Evolutionary conservation across 2,113 vertebrate genomes (phyloP).

Genomic region (Microtus pennsylvanicus): DNA sequence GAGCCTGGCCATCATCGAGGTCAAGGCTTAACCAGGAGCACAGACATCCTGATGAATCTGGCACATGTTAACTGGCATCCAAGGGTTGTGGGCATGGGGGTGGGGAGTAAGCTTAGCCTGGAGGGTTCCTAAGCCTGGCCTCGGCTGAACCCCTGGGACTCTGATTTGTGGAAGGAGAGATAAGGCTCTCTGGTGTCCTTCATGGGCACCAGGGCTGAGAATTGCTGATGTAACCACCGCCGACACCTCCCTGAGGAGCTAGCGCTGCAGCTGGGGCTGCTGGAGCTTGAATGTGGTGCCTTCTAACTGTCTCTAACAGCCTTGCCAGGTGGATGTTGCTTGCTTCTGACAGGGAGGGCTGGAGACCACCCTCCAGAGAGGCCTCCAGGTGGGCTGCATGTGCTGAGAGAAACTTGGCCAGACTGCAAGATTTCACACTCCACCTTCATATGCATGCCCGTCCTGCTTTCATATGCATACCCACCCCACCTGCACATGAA

Average conservation of each 20-base stretch:
- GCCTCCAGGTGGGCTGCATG: not conserved
- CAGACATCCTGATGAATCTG: not conserved
- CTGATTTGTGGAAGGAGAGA: not conserved
- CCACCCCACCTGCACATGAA: not conserved
- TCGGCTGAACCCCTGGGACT: not conserved
- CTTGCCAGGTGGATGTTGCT: not conserved
- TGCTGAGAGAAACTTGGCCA: not conserved
- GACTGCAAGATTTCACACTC: not conserved
- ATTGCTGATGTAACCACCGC: not conserved
- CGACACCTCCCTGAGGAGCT: not conserved
- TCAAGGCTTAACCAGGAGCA: not conserved
- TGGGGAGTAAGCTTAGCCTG: not conserved
- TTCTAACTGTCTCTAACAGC: slow-evolving; percentile 17
- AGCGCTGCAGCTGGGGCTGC: not conserved
- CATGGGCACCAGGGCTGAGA: not conserved
- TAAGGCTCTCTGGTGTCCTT: not conserved
- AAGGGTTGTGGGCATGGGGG: not conserved
- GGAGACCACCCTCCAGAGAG: not conserved
- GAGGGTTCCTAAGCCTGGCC: not conserved
- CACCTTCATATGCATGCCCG: not conserved
- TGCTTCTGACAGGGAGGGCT: not conserved
- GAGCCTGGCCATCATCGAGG: not conserved
- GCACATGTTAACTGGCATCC: not conserved
- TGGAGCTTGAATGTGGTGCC: not conserved
- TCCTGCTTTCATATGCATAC: not conserved